A percentile compares a stretch with the other conserved stretches of the same genome.
Evolutionary conservation across 2,888 invertebrate species (phyloP).

Genomic region (Tenthredo livida): DNA sequence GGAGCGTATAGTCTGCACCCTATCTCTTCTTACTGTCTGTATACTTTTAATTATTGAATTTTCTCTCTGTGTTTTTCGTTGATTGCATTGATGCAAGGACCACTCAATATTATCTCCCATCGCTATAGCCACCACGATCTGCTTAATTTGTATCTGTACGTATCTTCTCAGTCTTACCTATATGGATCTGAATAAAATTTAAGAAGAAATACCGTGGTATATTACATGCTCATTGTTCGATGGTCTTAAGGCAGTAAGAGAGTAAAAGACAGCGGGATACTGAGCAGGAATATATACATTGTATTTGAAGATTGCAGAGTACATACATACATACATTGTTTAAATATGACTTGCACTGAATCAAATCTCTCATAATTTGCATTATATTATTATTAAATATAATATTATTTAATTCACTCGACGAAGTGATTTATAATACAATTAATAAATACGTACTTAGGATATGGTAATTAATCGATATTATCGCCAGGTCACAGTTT

Average conservation of each 20-base stretch:
- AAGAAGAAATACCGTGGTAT: slow-evolving; percentile 11
- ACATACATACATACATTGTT: slow-evolving; percentile 30
- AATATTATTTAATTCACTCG: slow-evolving; percentile 26
- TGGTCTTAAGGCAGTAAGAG: background rate
- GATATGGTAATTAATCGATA: slow-evolving; percentile 47
- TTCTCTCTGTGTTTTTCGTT: slow-evolving; percentile 69
- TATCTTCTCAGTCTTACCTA: slow-evolving; percentile 52
- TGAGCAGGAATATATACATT: slow-evolving; percentile 41
- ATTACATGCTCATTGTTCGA: slow-evolving; percentile 50
- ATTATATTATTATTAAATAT: slow-evolving; percentile 28
- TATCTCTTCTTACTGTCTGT: slow-evolving; percentile 54
- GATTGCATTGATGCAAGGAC: slow-evolving; percentile 85
- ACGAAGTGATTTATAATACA: background rate
- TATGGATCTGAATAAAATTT: slow-evolving; percentile 46
- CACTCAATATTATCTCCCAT: slow-evolving; percentile 83
- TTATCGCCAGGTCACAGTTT: slow-evolving; percentile 58
- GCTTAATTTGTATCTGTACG: slow-evolving; percentile 74
- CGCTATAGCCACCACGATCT: slow-evolving; percentile 74
- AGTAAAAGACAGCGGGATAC: slow-evolving; percentile 32
- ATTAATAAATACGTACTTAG: slow-evolving; percentile 33
- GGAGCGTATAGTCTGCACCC: slow-evolving; percentile 43
- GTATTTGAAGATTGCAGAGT: slow-evolving; percentile 43
- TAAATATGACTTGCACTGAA: slow-evolving; percentile 41
- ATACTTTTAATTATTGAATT: slow-evolving; percentile 55
- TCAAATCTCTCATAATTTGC: slow-evolving; percentile 45